These are phyloP conservation scores for Antitype chi DNA, from an alignment of 2,888 invertebrate genomes.

Conservation along the genomic window DNA sequence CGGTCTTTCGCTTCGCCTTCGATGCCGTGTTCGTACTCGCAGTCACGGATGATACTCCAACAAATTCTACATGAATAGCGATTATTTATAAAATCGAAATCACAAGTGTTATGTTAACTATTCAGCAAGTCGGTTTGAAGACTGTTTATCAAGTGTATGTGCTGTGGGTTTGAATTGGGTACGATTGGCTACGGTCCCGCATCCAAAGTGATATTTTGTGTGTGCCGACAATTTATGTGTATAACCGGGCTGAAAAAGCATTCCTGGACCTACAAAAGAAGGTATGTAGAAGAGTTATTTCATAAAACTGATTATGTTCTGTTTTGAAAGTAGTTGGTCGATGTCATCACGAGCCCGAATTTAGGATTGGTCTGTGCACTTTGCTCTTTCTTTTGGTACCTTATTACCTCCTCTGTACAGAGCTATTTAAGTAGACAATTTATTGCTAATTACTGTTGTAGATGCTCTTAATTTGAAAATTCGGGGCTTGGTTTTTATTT, in stretches of 20 bases:
- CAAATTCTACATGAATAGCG: constrained; percentile 83
- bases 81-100: constrained; percentile 77
- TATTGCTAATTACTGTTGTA: constrained; percentile 5
- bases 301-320: constrained; percentile 58
- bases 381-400: constrained; percentile 62
- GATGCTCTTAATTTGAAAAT: constrained; percentile 11
- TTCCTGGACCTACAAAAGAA: constrained; percentile 75
- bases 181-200: constrained; percentile 77
- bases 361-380: constrained; percentile 53
- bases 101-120: constrained; percentile 81
- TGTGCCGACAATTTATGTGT: constrained; percentile 84
- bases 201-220: constrained; percentile 82
- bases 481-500: constrained; percentile 46
- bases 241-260: constrained; percentile 79
- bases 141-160: constrained; percentile 79
- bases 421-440: constrained; percentile 23
- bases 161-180: constrained; percentile 78
- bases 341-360: constrained; percentile 38
- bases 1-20: constrained; percentile 87
- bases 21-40: constrained; percentile 88
- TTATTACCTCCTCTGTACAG: constrained; percentile 6
- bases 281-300: constrained; percentile 73
- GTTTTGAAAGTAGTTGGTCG: constrained; percentile 53
- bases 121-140: constrained; percentile 73
- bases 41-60: constrained; percentile 85